phyloP scores from a whole-genome alignment of 92 coral and sea anemone genomes.

The Epizoanthus fatuus region DNA sequence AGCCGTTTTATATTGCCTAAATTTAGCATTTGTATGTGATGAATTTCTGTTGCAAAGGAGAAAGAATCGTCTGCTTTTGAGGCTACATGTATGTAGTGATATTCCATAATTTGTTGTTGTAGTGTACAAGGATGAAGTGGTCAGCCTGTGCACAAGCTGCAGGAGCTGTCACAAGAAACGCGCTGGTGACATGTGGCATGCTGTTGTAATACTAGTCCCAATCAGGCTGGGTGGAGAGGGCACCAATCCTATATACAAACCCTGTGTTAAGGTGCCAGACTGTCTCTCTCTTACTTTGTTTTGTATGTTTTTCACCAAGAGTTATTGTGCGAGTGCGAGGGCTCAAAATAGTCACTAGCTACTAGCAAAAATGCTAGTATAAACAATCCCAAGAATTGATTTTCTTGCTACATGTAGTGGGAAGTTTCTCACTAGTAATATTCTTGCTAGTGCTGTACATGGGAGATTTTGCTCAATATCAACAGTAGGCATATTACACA shows the following conservation, averaged over 20 bases:
- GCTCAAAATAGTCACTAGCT: no score
- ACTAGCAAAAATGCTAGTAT: no score
- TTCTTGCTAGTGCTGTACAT: no score
- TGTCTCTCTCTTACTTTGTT: not conserved
- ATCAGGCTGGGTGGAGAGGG: constrained; percentile 97
- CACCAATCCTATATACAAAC: constrained; percentile 89
- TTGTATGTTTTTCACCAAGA: not conserved
- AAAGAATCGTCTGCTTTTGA: not conserved
- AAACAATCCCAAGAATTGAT: no score
- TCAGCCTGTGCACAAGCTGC: constrained; percentile 83
- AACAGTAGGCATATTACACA: no score
- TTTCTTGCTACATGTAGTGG: no score
- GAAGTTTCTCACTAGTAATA: no score
- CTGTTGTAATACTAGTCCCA: constrained; percentile 95
- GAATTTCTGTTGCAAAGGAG: not conserved
- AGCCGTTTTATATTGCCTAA: no score
- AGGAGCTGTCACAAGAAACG: constrained; percentile 84
- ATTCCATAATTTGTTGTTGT: not conserved
- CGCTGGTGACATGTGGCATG: constrained; percentile 79
- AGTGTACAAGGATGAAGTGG: constrained; percentile 97
- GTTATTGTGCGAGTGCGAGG: not conserved
- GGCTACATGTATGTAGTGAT: not conserved
- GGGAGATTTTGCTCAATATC: no score
- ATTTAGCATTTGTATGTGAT: no score
- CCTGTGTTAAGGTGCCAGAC: constrained; percentile 86